phyloP scores from a whole-genome alignment of 64 coral and sea anemone genomes.

The Montipora cactus region DNA sequence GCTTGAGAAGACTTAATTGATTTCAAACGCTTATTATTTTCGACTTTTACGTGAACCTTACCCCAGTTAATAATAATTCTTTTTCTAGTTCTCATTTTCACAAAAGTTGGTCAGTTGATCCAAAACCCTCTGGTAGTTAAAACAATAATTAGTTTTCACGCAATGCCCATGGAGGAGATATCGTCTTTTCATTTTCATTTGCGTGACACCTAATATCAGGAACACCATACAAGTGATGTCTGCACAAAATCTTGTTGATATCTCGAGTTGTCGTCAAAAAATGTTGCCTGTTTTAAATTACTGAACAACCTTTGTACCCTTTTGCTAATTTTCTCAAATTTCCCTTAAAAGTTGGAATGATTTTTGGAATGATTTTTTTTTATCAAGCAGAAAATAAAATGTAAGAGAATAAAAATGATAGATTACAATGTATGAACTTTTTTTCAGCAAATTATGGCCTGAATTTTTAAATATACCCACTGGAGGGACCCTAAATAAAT shows the following conservation, averaged over 20 bases:
- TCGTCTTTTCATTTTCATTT: not conserved
- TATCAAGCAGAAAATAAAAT: no score
- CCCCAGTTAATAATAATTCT: no score
- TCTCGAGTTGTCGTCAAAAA: not conserved
- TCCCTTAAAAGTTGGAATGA: not conserved
- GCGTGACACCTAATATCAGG: not conserved
- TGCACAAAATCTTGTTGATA: not conserved
- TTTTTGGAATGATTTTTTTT: no score
- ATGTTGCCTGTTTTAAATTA: conserved; percentile 1
- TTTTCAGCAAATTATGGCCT: no score
- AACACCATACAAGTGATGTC: not conserved
- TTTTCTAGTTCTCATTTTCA: no score
- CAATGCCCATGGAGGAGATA: not conserved
- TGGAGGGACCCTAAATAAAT: no score
- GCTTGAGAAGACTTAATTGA: no score
- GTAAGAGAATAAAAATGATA: no score
- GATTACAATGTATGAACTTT: no score
- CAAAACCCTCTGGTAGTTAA: not conserved
- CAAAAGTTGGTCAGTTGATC: not conserved
- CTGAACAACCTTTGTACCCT: not conserved
- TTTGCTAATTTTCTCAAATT: not conserved
- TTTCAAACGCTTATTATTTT: no score
- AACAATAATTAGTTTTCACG: not conserved
- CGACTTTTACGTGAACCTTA: no score
- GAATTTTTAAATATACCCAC: no score